A percentile compares a stretch with the other conserved stretches of the same genome.
Conservation (phyloP, 1,140 invertebrate species). For the Lithobius niger region DNA sequence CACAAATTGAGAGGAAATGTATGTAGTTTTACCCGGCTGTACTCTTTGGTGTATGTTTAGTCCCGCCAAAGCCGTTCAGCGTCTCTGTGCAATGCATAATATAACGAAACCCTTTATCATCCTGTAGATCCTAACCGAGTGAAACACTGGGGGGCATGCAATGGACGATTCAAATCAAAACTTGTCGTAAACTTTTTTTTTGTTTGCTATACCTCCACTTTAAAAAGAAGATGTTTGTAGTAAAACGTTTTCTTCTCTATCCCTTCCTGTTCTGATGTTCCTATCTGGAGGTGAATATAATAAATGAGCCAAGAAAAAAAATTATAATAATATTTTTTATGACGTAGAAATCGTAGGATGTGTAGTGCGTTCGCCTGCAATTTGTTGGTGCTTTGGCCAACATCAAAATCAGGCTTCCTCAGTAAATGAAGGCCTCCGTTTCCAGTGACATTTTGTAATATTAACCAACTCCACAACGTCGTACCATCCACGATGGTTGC, state of each 20-base stretch:
- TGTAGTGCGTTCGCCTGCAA: background rate
- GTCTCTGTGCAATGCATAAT: background rate
- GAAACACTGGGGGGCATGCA: slow-evolving; percentile 2
- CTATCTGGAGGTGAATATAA: background rate
- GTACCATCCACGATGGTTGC: slow-evolving; percentile 1
- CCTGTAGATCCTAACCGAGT: background rate
- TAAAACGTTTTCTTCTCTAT: background rate
- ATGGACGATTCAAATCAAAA: slow-evolving; percentile 2
- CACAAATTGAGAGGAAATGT: too few species aligned
- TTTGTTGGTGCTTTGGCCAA: background rate
- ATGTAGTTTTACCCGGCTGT: too few species aligned
- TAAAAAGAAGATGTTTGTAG: too few species aligned
- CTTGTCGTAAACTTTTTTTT: too few species aligned
- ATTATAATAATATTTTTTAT: background rate
- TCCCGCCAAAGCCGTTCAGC: too few species aligned
- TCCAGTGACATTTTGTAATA: background rate
- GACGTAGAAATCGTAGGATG: background rate
- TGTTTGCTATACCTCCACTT: too few species aligned
- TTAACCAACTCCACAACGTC: background rate
- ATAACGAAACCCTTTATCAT: background rate
- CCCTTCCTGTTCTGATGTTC: background rate
- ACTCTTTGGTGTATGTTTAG: too few species aligned
- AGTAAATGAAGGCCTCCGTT: background rate
- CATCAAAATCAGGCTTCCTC: background rate
- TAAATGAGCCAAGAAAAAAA: background rate